Base-by-base conservation (phyloP, 2,797 vertebrate species). In the Amphiprion clarkii region DNA sequence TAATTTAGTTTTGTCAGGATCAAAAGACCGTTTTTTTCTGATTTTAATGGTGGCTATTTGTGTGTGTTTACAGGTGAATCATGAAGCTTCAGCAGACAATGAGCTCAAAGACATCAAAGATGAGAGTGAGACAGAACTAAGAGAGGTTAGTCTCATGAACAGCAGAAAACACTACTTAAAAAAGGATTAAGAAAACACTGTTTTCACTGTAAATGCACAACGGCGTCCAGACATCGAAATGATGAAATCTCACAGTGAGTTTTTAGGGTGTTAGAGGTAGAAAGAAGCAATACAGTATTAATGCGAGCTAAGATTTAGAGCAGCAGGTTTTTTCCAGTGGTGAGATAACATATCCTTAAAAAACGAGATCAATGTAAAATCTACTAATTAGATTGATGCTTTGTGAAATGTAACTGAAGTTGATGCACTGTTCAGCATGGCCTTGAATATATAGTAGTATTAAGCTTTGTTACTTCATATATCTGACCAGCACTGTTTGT, bases 101-200 rank as follows among this genome's bases (percentile, higher is more conserved):
- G 66, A 83, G n/a, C 56, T 44, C 21, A 21, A n/a, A 40, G 48
- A 58, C 19, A 33, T 57, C 36, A 75, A 55, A 76, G 39, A 74
- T 46, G 76, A 76, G 51, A 57, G 27, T 40, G 56, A 81, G 8
- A 40, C 25, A 68, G 74, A 78, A 19, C 31, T 1, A 4, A 25
- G 1, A 36, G 48, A 85, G 68, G 87, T 88, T 46, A 63, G 75
- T 77, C 13, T 52, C 31, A 39, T n/a, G 17, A 51, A 71, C 4
- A 54, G 23, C 49, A 21, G 49, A 25, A 11, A 53, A 12, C 36
- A 39, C 36, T 39, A 3, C 2, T 39, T 39, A 11, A 3, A 39
- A 36, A 39, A 39, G n/a, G 14, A n/a, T 48, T 9, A 19, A 48
- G 7, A 48, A 48, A 2, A 23, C 48, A 3, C n/a, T 10, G n/a